Conservation (phyloP, 1,140 invertebrate genomes). For the Pantala flavescens region DNA sequence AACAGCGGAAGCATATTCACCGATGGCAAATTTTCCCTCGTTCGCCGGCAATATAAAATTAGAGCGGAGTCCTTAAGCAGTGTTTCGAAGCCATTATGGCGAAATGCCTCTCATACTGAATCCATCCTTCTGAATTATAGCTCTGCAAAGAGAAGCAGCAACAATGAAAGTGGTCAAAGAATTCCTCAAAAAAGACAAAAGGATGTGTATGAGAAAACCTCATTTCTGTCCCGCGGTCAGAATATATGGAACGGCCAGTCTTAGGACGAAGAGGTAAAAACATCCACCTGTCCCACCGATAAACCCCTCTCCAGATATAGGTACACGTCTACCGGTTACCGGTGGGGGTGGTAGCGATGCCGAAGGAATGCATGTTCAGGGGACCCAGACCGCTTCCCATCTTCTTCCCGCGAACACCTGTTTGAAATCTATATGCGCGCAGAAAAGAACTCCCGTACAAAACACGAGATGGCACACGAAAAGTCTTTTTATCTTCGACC, state of each 20-base stretch:
- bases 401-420: neutral
- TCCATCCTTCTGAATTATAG: too few species aligned
- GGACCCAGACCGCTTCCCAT: neutral
- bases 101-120: too few species aligned
- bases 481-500: neutral
- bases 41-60: too few species aligned
- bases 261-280: neutral
- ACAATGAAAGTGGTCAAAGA: too few species aligned
- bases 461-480: neutral
- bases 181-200: too few species aligned
- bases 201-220: too few species aligned
- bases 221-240: too few species aligned
- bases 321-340: neutral
- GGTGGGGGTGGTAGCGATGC: neutral
- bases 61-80: too few species aligned
- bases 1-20: too few species aligned
- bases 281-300: neutral
- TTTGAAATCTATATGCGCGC: slow-evolving; percentile 1
- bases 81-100: too few species aligned
- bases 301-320: neutral
- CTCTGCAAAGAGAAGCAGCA: too few species aligned
- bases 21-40: too few species aligned
- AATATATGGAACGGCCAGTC: neutral
- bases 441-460: neutral
- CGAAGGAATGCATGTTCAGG: neutral